Evolutionary conservation across 2,888 invertebrate genomes (phyloP), one percentile per base, ranked within the genome.

Genomic region (Drosophila austrosaltans): DNA sequence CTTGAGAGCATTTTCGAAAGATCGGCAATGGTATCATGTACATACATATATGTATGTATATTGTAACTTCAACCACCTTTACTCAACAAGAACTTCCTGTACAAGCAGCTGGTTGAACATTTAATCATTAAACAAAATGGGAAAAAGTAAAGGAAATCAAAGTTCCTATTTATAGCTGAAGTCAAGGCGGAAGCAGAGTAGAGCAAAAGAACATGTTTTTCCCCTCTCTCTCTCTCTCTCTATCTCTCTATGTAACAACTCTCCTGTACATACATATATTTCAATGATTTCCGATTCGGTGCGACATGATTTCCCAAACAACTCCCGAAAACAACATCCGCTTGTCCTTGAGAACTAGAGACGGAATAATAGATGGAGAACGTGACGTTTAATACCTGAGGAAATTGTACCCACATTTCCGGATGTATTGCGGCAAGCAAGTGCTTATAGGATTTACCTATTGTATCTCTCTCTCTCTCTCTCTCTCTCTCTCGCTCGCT

Each of bases 311-410:
- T 36, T 36, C 2, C 36, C 7, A 36, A 28, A 36, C 36, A 2
- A 4, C 6, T 63, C 40, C 32, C 64, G 67, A 40, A 40, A 20
- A 25, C 75, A 82, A 84, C 87, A 87, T 83, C 83, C 83, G 83
- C 87, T 82, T 87, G 84, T 87, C 84, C 84, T 87, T 84, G 87
- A 85, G 76, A 71, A 75, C 75, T 77, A 67, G 12, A 44, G 48
- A 36, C n/a, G 22, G 53, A 30, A 8, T 16, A 3, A 36, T 58
- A 48, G 57, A 30, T 28, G 40, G 56, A 16, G 53, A 44, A 25
- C 22, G 60, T 54, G 30, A 70, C 64, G 59, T 69, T 66, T 53
- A 40, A 63, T 81, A 82, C 83, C 81, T 82, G 83, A 42, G 62
- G 25, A 58, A 36, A 58, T 40, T 44, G 28, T 16, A 39, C 12